Evolutionary conservation across 30 jellyfish, hydroid and myxozoan species (phyloP).

Genomic region (Aurelia aurita): DNA sequence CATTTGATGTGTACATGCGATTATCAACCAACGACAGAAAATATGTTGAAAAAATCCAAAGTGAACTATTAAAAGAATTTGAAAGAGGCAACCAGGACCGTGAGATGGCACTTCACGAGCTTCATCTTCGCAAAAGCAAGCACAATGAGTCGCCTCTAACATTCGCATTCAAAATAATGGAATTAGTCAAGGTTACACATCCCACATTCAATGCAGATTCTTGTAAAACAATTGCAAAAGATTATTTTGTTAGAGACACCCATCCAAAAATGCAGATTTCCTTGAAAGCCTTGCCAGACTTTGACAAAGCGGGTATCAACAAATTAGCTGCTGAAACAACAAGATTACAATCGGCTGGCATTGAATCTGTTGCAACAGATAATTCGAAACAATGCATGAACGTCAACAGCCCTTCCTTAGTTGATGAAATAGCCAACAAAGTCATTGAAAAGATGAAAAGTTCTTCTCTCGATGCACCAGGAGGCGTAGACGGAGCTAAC

Average conservation of each 20-base stretch:
- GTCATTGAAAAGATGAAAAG: not conserved
- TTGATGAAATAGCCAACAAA: not conserved
- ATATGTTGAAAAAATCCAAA: no score
- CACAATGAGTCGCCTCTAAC: no score
- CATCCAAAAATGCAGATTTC: not conserved
- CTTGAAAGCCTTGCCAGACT: not conserved
- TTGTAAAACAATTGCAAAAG: no score
- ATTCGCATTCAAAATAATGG: no score
- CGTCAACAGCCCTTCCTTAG: not conserved
- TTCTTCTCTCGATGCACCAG: not conserved
- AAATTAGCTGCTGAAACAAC: not conserved
- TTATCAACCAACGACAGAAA: no score
- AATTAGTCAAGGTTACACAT: no score
- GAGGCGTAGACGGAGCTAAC: constrained; percentile 4
- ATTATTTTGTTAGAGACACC: not conserved
- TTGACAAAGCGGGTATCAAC: not conserved
- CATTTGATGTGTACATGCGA: no score
- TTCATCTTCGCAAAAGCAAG: no score
- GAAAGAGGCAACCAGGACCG: no score
- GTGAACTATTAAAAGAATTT: no score
- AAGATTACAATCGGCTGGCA: not conserved
- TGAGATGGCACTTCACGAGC: no score
- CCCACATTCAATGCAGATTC: no score
- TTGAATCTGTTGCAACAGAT: not conserved
- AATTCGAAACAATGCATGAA: not conserved